phyloP scores from a whole-genome alignment of 1,140 invertebrate species.

The Babylonia areolata region DNA sequence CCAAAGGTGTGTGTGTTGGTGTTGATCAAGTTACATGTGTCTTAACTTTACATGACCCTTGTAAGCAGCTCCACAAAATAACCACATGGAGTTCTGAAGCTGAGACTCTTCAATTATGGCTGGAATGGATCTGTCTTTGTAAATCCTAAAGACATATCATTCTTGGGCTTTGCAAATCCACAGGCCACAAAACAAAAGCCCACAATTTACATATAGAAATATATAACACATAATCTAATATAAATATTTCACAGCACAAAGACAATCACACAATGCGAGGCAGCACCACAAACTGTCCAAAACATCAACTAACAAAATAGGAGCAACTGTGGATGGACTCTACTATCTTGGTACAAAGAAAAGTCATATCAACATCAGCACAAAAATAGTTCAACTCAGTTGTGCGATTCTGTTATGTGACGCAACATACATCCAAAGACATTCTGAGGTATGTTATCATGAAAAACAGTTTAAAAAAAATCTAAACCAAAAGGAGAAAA shows the following conservation, averaged over 20 bases:
- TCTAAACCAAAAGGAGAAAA: too few relatives aligned
- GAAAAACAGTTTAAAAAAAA: neutral
- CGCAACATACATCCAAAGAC: neutral
- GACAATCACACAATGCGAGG: neutral
- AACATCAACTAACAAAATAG: constrained; percentile 14
- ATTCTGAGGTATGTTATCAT: neutral
- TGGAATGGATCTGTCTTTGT: neutral
- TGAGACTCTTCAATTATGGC: too few relatives aligned
- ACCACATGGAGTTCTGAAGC: too few relatives aligned
- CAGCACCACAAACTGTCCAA: constrained; percentile 9
- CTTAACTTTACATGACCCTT: too few relatives aligned
- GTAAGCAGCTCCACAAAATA: too few relatives aligned
- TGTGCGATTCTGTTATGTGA: neutral
- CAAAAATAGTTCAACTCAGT: neutral
- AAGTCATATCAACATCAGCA: neutral
- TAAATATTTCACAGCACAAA: neutral
- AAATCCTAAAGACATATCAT: neutral
- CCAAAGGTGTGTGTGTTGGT: too few relatives aligned
- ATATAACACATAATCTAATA: neutral
- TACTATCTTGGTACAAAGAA: neutral
- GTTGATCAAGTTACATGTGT: too few relatives aligned
- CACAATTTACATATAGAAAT: neutral
- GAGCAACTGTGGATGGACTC: neutral
- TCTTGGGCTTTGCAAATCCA: neutral
- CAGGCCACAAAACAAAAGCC: neutral